Evolutionary conservation across 2,113 vertebrate species (phyloP).

Genomic region (Plotosus lineatus): DNA sequence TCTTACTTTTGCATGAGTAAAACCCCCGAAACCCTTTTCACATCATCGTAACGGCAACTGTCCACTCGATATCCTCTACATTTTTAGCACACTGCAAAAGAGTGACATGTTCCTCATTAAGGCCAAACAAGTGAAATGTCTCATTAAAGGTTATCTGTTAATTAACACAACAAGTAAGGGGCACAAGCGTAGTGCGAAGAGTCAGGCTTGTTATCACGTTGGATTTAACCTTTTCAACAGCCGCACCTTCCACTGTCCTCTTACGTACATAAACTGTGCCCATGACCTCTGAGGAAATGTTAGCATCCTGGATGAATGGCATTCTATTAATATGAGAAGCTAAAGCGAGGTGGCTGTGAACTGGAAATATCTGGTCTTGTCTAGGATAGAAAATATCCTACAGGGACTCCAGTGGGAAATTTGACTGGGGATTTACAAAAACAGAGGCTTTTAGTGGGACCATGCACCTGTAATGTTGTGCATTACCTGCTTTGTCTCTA

Average conservation of each 20-base stretch:
- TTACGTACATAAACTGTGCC: constrained; percentile 31
- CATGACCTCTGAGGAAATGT: constrained; percentile 7
- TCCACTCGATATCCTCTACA: constrained; percentile 51
- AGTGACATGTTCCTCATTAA: constrained; percentile 68
- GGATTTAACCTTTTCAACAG: constrained; percentile 59
- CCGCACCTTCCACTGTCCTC: constrained; percentile 26
- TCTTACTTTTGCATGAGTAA: no score
- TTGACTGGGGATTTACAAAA: neutral
- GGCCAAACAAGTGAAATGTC: constrained; percentile 55
- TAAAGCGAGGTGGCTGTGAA: constrained; percentile 15
- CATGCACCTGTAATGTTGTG: neutral
- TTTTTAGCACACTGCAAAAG: constrained; percentile 53
- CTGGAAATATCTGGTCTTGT: constrained; percentile 27
- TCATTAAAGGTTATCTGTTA: constrained; percentile 79
- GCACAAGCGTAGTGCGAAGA: constrained; percentile 41
- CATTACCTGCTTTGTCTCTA: neutral
- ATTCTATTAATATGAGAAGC: neutral
- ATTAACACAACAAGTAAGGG: constrained; percentile 67
- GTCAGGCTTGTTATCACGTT: constrained; percentile 49
- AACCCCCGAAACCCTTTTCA: neutral
- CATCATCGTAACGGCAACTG: constrained; percentile 36
- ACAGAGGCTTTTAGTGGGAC: neutral
- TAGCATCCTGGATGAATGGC: constrained; percentile 18
- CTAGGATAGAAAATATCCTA: constrained; percentile 22
- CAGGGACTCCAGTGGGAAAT: neutral